These are phyloP conservation scores for Pluvialis apricaria DNA, from an alignment of 2,113 vertebrate species.

Conservation along the genomic window DNA sequence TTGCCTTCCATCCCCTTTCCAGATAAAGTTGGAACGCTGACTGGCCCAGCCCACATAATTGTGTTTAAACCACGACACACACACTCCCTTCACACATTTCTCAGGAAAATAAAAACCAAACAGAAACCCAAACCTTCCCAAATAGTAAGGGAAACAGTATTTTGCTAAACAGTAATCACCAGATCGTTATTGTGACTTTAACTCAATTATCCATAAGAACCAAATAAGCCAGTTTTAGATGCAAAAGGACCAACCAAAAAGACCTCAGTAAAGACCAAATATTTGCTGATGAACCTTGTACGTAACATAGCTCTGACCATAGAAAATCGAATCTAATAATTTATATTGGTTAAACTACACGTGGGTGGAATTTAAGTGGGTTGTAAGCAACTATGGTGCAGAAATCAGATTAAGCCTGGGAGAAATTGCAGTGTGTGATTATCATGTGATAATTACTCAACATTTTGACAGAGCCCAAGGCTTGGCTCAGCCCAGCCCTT, in stretches of 20 bases:
- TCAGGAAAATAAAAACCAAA: background rate
- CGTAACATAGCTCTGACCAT: background rate
- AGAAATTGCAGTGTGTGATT: constrained; percentile 36
- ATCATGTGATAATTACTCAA: constrained; percentile 56
- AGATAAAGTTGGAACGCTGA: constrained; percentile 28
- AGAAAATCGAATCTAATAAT: constrained; percentile 18
- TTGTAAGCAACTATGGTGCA: background rate
- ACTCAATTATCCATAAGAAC: background rate
- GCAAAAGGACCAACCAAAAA: background rate
- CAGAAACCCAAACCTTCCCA: background rate
- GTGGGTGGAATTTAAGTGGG: constrained; percentile 40
- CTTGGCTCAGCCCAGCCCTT: constrained; percentile 47
- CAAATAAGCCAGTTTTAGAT: background rate
- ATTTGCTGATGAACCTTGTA: background rate
- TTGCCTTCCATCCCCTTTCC: constrained; percentile 19
- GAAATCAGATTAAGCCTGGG: constrained; percentile 55
- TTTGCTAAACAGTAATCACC: background rate
- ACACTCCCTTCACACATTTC: constrained; percentile 23
- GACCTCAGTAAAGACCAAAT: background rate
- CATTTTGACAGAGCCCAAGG: constrained; percentile 44
- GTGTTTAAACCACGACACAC: background rate
- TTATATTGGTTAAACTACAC: background rate
- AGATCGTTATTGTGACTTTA: background rate
- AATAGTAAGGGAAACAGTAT: background rate
- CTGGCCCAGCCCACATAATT: background rate